These are phyloP conservation scores for Rhopalosiphum maidis DNA, from an alignment of 1,140 invertebrate genomes.

Conservation along the genomic window DNA sequence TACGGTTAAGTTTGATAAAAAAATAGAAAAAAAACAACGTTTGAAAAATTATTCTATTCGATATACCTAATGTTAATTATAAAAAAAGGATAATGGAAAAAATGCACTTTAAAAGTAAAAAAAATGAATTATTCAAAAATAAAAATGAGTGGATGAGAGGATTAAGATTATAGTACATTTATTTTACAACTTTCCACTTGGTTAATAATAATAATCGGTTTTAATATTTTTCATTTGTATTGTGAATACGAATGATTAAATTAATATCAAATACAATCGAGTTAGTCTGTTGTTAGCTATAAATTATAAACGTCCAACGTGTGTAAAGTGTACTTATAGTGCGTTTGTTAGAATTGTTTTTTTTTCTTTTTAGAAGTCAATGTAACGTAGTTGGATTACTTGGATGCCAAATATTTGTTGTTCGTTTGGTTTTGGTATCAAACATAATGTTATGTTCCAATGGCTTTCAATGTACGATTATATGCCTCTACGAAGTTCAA, in stretches of 20 bases:
- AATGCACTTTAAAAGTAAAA: neutral
- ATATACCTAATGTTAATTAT: neutral
- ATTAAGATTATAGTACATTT: neutral
- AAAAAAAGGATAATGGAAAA: neutral
- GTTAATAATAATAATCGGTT: neutral
- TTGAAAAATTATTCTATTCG: neutral
- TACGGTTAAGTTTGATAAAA: neutral
- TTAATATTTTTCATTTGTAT: neutral
- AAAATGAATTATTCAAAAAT: neutral
- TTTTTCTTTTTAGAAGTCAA: neutral
- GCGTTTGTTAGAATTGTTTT: neutral
- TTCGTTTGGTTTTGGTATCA: neutral
- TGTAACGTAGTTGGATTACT: neutral
- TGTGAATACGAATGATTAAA: neutral
- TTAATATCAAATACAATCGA: neutral
- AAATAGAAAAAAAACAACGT: neutral
- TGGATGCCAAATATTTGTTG: neutral
- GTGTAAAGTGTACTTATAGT: neutral
- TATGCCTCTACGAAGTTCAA: neutral
- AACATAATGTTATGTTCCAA: neutral
- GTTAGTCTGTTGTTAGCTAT: neutral
- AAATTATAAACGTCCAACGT: neutral
- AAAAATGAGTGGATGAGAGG: neutral
- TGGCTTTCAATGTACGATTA: neutral
- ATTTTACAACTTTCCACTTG: neutral